phyloP scores from a whole-genome alignment of 2,888 invertebrate species.

The Sisyra terminalis region DNA sequence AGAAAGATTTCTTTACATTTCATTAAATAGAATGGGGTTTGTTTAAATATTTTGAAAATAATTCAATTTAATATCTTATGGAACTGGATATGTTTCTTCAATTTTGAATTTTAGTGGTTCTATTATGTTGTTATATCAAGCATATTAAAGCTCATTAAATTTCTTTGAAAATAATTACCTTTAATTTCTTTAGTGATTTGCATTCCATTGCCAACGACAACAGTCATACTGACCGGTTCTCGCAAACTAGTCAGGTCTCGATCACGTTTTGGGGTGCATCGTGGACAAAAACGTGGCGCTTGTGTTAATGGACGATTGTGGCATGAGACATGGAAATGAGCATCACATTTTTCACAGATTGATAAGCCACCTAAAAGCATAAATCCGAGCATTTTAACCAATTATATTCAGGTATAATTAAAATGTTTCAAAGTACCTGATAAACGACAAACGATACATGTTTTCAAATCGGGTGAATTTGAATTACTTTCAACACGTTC shows the following conservation, averaged over 20 bases:
- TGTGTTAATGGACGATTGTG: slow-evolving; percentile 30
- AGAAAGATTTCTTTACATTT: too few species aligned
- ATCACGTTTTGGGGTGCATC: slow-evolving; percentile 21
- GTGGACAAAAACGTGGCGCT: slow-evolving; percentile 30
- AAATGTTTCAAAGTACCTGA: slow-evolving; percentile 22
- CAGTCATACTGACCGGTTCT: slow-evolving; percentile 6
- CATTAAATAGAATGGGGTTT: too few species aligned
- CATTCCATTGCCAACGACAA: slow-evolving; percentile 3
- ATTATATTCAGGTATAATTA: neutral
- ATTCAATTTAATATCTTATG: too few species aligned
- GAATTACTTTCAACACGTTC: slow-evolving; percentile 27
- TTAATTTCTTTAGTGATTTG: slow-evolving; percentile 3
- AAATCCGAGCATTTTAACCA: slow-evolving; percentile 1
- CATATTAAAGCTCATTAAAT: too few species aligned
- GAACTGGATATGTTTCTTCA: too few species aligned
- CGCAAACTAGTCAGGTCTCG: slow-evolving; percentile 1
- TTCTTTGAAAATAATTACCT: too few species aligned
- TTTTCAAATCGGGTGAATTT: slow-evolving; percentile 21
- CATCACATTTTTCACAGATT: slow-evolving; percentile 31
- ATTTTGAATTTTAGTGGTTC: too few species aligned
- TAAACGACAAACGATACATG: slow-evolving; percentile 30
- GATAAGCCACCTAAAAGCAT: slow-evolving; percentile 26
- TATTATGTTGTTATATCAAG: too few species aligned
- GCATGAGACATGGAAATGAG: slow-evolving; percentile 33
- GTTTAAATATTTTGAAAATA: too few species aligned